These are phyloP conservation scores for Leucosticte australis DNA, from an alignment of 2,113 vertebrate species.

Conservation along the genomic window DNA sequence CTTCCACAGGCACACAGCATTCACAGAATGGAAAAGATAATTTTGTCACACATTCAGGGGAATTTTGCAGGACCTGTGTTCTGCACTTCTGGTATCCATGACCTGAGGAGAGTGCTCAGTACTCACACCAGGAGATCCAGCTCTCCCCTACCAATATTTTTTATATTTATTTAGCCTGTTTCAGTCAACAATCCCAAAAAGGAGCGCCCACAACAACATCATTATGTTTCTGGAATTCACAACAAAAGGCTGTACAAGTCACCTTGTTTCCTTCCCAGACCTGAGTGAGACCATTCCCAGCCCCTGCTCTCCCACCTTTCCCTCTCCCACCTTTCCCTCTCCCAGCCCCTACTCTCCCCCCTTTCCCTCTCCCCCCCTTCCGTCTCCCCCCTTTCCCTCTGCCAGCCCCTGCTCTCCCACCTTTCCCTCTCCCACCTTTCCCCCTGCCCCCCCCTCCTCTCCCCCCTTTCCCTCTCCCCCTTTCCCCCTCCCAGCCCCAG, in stretches of 20 bases:
- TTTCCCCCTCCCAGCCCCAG: too few relatives aligned
- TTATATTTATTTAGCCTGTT: neutral
- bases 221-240: neutral
- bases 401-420: neutral
- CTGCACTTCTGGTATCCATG: rapidly evolving
- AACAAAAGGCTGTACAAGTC: neutral
- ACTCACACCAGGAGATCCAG: neutral
- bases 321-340: too few relatives aligned
- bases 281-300: neutral
- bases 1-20: neutral
- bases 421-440: too few relatives aligned
- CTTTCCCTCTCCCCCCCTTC: too few relatives aligned
- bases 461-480: neutral
- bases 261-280: neutral
- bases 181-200: neutral
- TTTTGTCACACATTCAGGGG: neutral
- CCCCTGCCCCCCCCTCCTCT: too few relatives aligned
- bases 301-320: rapidly evolving
- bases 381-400: too few relatives aligned
- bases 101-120: neutral
- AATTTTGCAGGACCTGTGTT: neutral
- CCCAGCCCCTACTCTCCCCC: neutral
- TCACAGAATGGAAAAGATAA: rapidly evolving
- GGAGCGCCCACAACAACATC: neutral
- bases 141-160: neutral